Percentiles rank a stretch among this genome's conserved stretches.
Conservation (phyloP, 2,888 invertebrate genomes). For the Amblyjoppa fuscipennis region DNA sequence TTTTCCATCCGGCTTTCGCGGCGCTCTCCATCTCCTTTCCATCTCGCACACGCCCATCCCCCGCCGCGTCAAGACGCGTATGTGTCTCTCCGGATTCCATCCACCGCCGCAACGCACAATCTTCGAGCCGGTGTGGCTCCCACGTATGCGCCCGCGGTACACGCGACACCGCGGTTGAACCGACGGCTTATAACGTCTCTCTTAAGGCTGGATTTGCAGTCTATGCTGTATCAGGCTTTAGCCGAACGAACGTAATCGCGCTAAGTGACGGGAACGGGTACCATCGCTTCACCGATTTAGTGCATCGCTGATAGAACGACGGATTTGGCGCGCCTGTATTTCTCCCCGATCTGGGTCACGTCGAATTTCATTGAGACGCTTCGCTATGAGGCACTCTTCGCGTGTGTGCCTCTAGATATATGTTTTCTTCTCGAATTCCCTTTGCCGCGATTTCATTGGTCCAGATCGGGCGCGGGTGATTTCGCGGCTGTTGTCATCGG, state of each 20-base stretch:
- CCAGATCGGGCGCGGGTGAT: too few relatives aligned
- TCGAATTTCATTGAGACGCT: background rate
- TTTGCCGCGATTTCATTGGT: background rate
- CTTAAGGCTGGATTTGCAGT: conserved; percentile 52
- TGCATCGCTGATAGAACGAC: background rate
- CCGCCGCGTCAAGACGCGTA: background rate
- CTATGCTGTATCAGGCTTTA: conserved; percentile 46
- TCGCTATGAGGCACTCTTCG: background rate
- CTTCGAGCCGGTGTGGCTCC: background rate
- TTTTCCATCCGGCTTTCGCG: conserved; percentile 33
- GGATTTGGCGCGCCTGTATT: background rate
- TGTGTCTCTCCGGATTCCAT: conserved; percentile 31
- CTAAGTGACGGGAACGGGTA: conserved; percentile 40
- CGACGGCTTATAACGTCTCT: conserved; percentile 37
- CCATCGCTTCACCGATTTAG: background rate
- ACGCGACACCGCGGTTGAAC: conserved; percentile 21
- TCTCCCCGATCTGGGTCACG: background rate
- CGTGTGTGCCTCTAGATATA: background rate
- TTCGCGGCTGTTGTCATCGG: too few relatives aligned
- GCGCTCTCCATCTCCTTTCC: conserved; percentile 1
- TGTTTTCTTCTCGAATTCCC: background rate
- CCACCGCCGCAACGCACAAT: conserved; percentile 3
- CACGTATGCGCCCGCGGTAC: conserved; percentile 5
- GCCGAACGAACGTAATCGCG: conserved; percentile 44
- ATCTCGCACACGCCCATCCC: background rate